Conservation (phyloP, 2,113 vertebrate species). For the Donacobius atricapilla region DNA sequence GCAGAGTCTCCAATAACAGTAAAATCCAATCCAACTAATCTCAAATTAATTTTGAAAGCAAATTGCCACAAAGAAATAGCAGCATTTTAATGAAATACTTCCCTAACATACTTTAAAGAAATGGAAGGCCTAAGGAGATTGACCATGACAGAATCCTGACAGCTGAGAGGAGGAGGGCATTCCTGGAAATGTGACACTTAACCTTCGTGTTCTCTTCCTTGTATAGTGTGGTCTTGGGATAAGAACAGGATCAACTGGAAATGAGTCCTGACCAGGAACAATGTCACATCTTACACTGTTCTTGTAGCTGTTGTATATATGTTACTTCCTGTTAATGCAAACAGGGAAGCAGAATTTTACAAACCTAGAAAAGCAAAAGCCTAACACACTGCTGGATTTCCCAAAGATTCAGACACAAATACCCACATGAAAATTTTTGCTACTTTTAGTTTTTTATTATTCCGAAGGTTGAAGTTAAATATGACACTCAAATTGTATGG, state of each 20-base stretch:
- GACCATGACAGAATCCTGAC: neutral
- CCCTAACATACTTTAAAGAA: neutral
- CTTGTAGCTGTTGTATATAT: fast-evolving
- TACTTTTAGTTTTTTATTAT: neutral
- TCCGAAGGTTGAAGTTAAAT: neutral
- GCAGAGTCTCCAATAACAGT: neutral
- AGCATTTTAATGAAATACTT: neutral
- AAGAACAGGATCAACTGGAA: neutral
- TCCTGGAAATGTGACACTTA: neutral
- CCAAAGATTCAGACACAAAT: neutral
- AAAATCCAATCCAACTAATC: neutral
- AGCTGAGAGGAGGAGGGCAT: slow-evolving; percentile 7
- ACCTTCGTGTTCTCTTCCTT: neutral
- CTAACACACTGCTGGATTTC: neutral
- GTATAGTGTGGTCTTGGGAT: neutral
- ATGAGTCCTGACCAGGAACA: neutral
- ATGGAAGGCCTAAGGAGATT: neutral
- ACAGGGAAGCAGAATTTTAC: neutral
- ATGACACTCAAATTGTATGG: neutral
- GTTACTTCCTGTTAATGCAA: neutral
- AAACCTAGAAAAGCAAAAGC: neutral
- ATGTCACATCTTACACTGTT: neutral
- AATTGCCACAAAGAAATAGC: neutral
- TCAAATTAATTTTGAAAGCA: neutral
- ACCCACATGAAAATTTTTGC: neutral